Evolutionary conservation across 2,113 vertebrate genomes (phyloP).

Genomic region (Delphinus delphis): DNA sequence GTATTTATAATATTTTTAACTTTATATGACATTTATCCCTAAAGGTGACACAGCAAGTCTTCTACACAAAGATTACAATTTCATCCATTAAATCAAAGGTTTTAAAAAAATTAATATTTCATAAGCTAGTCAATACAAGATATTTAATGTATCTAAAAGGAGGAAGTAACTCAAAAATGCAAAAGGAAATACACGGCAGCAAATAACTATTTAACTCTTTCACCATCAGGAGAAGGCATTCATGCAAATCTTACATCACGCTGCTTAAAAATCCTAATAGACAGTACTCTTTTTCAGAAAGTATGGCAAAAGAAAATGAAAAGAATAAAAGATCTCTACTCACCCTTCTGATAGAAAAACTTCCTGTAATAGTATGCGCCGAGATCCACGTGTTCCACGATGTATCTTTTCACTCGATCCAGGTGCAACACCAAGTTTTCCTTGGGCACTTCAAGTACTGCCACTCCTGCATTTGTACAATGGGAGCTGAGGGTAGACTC

Average conservation of each 20-base stretch:
- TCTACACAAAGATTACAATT: background rate
- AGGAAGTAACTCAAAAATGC: background rate
- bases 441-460: conserved; percentile 94
- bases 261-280: background rate
- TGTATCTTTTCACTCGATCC: conserved; percentile 94
- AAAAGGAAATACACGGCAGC: background rate
- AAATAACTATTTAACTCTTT: background rate
- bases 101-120: background rate
- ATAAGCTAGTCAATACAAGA: background rate
- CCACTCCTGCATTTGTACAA: conserved; percentile 95
- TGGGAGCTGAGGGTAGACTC: conserved; percentile 93
- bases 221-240: background rate
- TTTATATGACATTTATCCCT: background rate
- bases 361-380: conserved; percentile 96
- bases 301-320: background rate
- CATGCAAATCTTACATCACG: background rate
- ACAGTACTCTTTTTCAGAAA: background rate
- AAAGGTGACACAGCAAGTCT: background rate
- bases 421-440: conserved; percentile 90
- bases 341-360: conserved; percentile 95
- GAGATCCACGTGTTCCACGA: conserved; percentile 95
- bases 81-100: background rate
- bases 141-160: conserved; percentile 7
- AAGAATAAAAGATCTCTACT: conserved; percentile 57
- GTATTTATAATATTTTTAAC: conserved; percentile 26